Base-by-base conservation (phyloP, 2,113 vertebrate genomes). In the Nycticebus coucang region DNA sequence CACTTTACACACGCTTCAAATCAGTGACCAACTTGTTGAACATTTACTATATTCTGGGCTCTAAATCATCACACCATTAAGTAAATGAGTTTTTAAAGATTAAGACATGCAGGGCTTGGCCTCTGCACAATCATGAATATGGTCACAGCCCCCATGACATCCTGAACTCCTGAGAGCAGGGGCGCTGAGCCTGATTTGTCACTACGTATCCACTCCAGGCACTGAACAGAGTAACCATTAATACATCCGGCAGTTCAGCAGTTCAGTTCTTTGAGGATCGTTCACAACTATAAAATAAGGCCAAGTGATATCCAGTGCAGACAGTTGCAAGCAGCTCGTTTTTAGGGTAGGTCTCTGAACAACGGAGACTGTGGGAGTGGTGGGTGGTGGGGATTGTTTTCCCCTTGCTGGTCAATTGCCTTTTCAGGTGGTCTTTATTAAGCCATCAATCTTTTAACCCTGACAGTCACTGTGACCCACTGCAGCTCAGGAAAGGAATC, bases 391-490 rank as follows among this genome's bases (percentile, higher is more conserved):
- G 59, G 86, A 87, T 55, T 60, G 78, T 81, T 85, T 87, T 89
- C 60, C 81, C 82, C 69, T 97, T 22, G 50, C 78, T 89, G 79
- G 85, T 89, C 97, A 96, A 96, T 95, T 96, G 95, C 96, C 95
- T 97, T 96, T 97, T 95, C 88, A 94, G 97, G 94, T 97, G 95
- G 96, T 91, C 97, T 97, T 98, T 97, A 97, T 97, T 93, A 96
- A 97, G 91, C 37, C 77, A 96, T 97, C 75, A 91, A 82, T 97
- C 95, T 94, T 94, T 89, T 69, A 71, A 87, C 81, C 66, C 93
- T 94, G 97, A 97, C 97, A 97, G 94, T 97, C 97, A 94, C 94
- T 89, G 79, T 97, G 97, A 96, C 87, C 96, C 95, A 81, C 74
- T 81, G 82, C 50, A 53, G 89, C 91, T 96, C 95, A 89, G 94